Evolutionary conservation across 2,888 invertebrate genomes (phyloP), one percentile per base, ranked within the genome.

Genomic region (Biston stratarius): DNA sequence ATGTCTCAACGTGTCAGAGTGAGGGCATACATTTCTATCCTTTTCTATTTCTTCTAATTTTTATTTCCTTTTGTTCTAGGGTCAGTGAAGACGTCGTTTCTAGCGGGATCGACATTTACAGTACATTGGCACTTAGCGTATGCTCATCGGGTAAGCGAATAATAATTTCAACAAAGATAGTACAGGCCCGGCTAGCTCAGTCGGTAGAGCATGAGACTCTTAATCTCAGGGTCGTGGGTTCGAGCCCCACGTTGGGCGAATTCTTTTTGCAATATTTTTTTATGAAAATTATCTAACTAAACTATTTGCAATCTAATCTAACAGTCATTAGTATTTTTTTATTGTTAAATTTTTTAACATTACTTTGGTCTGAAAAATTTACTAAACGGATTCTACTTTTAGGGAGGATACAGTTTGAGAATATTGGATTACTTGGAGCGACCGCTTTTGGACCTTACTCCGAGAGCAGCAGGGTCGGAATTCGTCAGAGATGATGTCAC

Each of bases 41-140:
- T n/a, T n/a, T n/a, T n/a, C 33, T 12, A 48, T 48, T 11, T 45
- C 8, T 14, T n/a, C n/a, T 45, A 42, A 12, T 0, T 49, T 10
- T 63, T 49, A 44, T 0, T 71, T 74, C 73, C 52, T 48, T 66
- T 86, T 82, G 75, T 91, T 92, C 40, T 95, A 98, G 98, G 98
- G 76, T 95, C 96, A 79, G 94, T 96, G 81, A 96, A 95, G 86
- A 98, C 98, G 44, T 96, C 97, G 33, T 94, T 98, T 79, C 86
- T 97, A 71, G 95, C 97, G 15, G 98, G 98, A 61, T 96, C 98
- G 70, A 95, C 95, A 71, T 96, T 99, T 82, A 98, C 97, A 89
- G 96, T 98, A 57, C 96, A 98, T 71, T 99, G 99, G 99, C 98
- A 98, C 90, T 95, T 99, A 80, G 98, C 98, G 11, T 99, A 98